Evolutionary conservation across 2,797 vertebrate genomes (phyloP).

Genomic region (Eremophila alpestris): DNA sequence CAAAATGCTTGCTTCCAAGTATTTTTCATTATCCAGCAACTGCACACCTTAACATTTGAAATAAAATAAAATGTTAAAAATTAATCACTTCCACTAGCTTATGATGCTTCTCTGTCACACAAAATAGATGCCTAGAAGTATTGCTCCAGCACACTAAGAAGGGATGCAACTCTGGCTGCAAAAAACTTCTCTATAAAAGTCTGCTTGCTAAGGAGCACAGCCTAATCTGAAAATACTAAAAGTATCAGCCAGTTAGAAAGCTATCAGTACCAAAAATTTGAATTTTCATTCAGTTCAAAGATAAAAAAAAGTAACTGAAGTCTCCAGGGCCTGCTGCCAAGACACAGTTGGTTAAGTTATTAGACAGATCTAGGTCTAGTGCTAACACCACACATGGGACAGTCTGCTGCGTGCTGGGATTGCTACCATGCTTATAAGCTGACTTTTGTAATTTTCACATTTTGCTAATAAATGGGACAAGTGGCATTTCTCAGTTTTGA

Average conservation of each 20-base stretch:
- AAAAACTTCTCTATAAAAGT: background rate
- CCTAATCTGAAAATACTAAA: background rate
- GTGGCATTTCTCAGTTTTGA: background rate
- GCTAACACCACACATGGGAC: background rate
- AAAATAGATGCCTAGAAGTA: conserved; percentile 32
- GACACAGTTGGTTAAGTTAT: background rate
- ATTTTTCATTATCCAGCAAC: conserved; percentile 44
- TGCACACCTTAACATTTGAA: conserved; percentile 42
- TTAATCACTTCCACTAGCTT: conserved; percentile 17
- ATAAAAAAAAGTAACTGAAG: background rate
- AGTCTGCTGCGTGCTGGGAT: background rate
- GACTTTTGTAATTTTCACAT: background rate
- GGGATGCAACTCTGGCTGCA: background rate
- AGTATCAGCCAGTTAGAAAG: conserved; percentile 8
- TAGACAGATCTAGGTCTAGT: background rate
- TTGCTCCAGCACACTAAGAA: background rate
- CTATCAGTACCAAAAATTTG: conserved; percentile 3
- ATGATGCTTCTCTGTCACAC: conserved; percentile 22
- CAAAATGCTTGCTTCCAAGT: conserved; percentile 28
- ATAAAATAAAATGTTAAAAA: conserved; percentile 63
- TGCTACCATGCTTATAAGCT: background rate
- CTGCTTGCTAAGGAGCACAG: background rate
- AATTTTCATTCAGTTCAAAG: background rate
- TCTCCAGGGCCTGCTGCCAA: background rate
- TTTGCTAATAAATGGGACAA: background rate